Percentiles rank a stretch among this genome's conserved stretches.
Conservation (phyloP, 2,797 vertebrate species). For the Cyclopterus lumpus region DNA sequence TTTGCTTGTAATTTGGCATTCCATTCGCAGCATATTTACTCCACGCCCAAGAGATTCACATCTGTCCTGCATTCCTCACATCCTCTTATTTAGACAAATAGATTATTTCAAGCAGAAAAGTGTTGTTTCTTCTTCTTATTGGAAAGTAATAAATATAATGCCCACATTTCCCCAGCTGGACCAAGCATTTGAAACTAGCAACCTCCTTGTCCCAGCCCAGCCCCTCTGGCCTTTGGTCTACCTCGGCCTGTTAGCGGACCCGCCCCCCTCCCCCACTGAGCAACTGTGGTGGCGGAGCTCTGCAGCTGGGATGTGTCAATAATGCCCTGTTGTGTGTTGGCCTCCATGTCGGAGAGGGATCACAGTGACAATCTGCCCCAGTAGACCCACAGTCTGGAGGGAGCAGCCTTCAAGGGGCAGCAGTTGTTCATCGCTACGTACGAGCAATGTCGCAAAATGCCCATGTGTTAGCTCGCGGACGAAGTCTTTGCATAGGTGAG, state of each 20-base stretch:
- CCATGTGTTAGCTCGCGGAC: constrained; percentile 68
- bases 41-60: constrained; percentile 50
- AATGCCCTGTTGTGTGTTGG: constrained; percentile 72
- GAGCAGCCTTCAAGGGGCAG: constrained; percentile 67
- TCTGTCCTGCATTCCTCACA: constrained; percentile 58
- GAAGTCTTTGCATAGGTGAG: constrained; percentile 56
- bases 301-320: constrained; percentile 77
- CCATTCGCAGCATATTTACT: constrained; percentile 65
- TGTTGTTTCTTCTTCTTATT: constrained; percentile 24
- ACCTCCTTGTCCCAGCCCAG: constrained; percentile 1
- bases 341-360: constrained; percentile 58
- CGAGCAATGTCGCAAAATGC: constrained; percentile 44
- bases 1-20: constrained; percentile 66
- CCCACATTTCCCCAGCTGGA: constrained; percentile 26
- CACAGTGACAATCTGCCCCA: constrained; percentile 55
- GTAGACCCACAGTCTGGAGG: constrained; percentile 53
- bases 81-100: constrained; percentile 19
- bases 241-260: constrained; percentile 28
- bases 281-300: constrained; percentile 71
- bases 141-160: background rate
- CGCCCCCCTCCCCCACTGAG: constrained; percentile 36
- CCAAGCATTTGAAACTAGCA: constrained; percentile 29
- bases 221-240: constrained; percentile 15
- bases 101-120: constrained; percentile 22
- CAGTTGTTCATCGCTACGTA: constrained; percentile 73